A percentile compares a stretch with the other conserved stretches of the same genome.
Conservation (phyloP, 2,797 vertebrate genomes). For the Manis crassicaudata region DNA sequence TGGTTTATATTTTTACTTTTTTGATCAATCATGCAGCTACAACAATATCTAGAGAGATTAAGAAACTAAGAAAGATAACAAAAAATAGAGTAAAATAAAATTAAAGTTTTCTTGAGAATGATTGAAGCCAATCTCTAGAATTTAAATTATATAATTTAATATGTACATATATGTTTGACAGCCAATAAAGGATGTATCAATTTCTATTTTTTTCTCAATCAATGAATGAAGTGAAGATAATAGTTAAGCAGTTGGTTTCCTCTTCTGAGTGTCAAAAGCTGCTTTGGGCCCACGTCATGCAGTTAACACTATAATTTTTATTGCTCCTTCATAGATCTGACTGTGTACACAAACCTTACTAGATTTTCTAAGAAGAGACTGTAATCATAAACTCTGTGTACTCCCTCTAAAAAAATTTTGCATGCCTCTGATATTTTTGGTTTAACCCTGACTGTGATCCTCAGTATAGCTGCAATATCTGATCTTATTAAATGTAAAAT, state of each 20-base stretch:
- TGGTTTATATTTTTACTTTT: not conserved
- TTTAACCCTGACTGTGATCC: not conserved
- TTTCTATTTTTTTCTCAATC: slow-evolving; percentile 26
- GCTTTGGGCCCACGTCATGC: not conserved
- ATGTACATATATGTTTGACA: not conserved
- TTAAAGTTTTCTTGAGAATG: not conserved
- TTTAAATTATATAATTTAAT: slow-evolving; percentile 32
- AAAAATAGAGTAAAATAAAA: not conserved
- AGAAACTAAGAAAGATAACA: slow-evolving; percentile 1
- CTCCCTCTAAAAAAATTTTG: not conserved
- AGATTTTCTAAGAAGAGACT: slow-evolving; percentile 21
- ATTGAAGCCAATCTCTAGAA: not conserved
- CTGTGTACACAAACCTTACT: not conserved
- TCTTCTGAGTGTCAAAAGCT: slow-evolving; percentile 8
- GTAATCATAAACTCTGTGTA: slow-evolving; percentile 10
- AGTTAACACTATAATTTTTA: not conserved
- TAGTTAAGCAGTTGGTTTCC: not conserved
- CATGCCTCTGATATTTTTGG: not conserved
- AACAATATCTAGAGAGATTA: not conserved
- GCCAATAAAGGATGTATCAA: not conserved
- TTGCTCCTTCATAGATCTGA: not conserved
- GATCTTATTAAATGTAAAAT: slow-evolving; percentile 17
- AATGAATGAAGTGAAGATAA: not conserved
- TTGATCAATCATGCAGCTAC: not conserved
- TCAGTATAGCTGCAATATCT: not conserved